Base-by-base conservation (phyloP, 1,140 invertebrate species). In the Bilobella aurantiaca region DNA sequence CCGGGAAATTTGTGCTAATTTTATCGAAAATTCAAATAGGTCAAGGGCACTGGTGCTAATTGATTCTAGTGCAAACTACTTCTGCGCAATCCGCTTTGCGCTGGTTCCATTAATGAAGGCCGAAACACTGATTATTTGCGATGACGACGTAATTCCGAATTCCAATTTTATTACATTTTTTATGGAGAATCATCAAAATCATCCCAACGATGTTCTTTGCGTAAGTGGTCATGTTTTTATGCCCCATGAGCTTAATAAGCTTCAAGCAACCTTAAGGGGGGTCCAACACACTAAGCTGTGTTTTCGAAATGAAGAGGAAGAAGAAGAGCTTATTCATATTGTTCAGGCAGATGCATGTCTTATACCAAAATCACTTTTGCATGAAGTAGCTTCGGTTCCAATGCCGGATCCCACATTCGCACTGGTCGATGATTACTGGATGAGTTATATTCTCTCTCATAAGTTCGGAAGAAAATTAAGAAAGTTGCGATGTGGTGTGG, bases 361-460 rank as follows among this genome's bases (percentile, higher is more conserved):
- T 3, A 64, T 68, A 57, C 67, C 67, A 47, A 68, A 64, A 27
- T 3, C 25, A 29, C 62, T 56, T 21, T 23, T 68, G 8, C 3
- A 58, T 31, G 58, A 68, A 37, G 58, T 57, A 1, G 46, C 62
- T 2, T 64, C 62, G 2, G 67, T 65, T 1, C 21, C 3, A 31
- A 49, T 68, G 58, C 67, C 67, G 1, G 67, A 68, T 30, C 58
- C 42, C 18, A 27, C 62, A 1, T 68, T 64, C 46, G 18, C 67
- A 34, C 34, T 68, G 2, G 67, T 68, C 0, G 67, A 68, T 27
- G 67, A 68, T 28, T 68, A 68, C 46, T 68, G 67, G 67, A 64
- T 68, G 67, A 64, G 67, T 31, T 68, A 56, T 53, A 34, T 68
- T 1, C 58, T 68, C 3, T 64, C 23, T 62, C 58, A 64, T 31